Conservation (phyloP, 2,888 invertebrate genomes). For the Eristalinus aeneus region DNA sequence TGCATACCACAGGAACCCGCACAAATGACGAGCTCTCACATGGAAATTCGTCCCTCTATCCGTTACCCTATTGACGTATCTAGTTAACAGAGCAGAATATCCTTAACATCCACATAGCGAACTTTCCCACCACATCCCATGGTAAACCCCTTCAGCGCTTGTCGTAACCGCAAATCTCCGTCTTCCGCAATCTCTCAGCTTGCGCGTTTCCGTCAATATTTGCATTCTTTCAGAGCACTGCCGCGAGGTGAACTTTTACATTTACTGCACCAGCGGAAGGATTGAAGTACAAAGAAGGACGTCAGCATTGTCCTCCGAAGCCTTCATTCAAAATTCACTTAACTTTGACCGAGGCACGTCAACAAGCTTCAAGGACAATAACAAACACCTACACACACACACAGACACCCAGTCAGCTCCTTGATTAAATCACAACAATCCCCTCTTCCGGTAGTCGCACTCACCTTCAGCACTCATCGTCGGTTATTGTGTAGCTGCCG, state of each 20-base stretch:
- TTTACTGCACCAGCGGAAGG: not conserved
- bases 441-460: not conserved
- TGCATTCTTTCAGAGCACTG: not conserved
- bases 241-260: too few relatives aligned
- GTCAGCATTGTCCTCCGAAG: not conserved
- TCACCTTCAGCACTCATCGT: constrained; percentile 78
- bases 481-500: constrained; percentile 79
- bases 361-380: not conserved
- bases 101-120: too few relatives aligned
- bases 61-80: too few relatives aligned
- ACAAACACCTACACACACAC: not conserved
- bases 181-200: not conserved
- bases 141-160: not conserved
- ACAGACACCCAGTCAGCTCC: not conserved
- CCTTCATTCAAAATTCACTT: not conserved
- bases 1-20: too few relatives aligned
- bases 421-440: constrained; percentile 22
- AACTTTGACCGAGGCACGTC: not conserved
- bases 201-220: not conserved
- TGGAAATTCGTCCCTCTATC: too few relatives aligned
- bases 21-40: too few relatives aligned
- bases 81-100: too few relatives aligned
- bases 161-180: not conserved
- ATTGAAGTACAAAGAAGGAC: not conserved
- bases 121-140: not conserved